Evolutionary conservation across 2,113 vertebrate species (phyloP).

Genomic region (Crotalus tigris): DNA sequence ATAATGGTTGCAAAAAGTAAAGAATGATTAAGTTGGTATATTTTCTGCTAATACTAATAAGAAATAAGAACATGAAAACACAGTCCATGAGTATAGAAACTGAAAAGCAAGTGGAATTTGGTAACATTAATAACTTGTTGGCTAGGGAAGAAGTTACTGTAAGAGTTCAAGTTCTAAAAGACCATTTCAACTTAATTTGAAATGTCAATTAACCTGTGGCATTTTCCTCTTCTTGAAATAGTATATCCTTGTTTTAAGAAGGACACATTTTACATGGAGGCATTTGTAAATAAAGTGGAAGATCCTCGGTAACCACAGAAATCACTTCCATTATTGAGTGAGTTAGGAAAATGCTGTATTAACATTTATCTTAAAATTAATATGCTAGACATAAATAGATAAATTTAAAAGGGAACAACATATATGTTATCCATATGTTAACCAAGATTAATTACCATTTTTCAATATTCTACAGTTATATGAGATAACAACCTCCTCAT

Average conservation of each 20-base stretch:
- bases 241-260: background rate
- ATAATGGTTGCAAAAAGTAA: constrained; percentile 38
- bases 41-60: constrained; percentile 9
- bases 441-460: background rate
- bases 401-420: background rate
- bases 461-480: background rate
- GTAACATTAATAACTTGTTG: constrained; percentile 38
- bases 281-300: background rate
- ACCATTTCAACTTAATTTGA: constrained; percentile 16
- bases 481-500: background rate
- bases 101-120: constrained; percentile 38
- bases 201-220: too few species aligned
- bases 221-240: background rate
- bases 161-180: constrained; percentile 28
- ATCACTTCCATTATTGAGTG: background rate
- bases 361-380: background rate
- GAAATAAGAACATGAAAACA: constrained; percentile 37
- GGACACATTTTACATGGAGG: background rate
- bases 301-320: background rate
- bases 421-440: background rate
- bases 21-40: constrained; percentile 38
- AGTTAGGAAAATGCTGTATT: background rate
- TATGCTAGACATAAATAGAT: background rate
- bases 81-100: background rate
- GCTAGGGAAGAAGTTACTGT: constrained; percentile 6